Percentiles rank a stretch among this genome's conserved stretches.
Evolutionary conservation across 2,888 invertebrate species (phyloP).

Genomic region (Erpobdella octoculata): DNA sequence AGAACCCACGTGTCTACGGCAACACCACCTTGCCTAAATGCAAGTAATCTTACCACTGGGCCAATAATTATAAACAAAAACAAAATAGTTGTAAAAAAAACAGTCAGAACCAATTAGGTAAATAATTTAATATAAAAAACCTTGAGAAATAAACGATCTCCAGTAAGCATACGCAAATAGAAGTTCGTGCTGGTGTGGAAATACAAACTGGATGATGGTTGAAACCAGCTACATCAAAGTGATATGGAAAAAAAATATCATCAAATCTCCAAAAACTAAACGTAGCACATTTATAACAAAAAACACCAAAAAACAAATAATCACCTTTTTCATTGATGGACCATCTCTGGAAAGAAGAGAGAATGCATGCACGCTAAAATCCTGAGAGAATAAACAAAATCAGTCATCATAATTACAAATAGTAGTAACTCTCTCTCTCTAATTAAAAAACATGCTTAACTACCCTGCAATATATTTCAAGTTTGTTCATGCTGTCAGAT

Average conservation of each 20-base stretch:
- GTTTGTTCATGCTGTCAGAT: slow-evolving; percentile 64
- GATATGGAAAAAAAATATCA: neutral
- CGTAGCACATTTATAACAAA: neutral
- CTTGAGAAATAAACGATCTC: slow-evolving; percentile 5
- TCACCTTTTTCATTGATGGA: slow-evolving; percentile 63
- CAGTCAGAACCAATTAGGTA: neutral
- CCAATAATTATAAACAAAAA: neutral
- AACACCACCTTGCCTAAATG: no score
- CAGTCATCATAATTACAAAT: slow-evolving; percentile 21
- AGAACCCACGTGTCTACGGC: no score
- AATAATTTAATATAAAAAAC: neutral
- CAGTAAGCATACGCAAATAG: slow-evolving; percentile 62
- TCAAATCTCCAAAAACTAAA: neutral
- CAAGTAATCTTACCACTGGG: neutral
- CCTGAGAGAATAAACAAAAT: slow-evolving; percentile 56
- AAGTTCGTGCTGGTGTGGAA: slow-evolving; percentile 73
- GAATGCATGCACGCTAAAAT: slow-evolving; percentile 77
- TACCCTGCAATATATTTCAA: slow-evolving; percentile 75
- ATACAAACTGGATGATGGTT: slow-evolving; percentile 76
- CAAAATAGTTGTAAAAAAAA: neutral
- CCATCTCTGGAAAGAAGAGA: slow-evolving; percentile 75
- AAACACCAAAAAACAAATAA: neutral
- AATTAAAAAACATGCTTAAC: slow-evolving; percentile 30
- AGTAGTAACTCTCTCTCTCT: neutral
- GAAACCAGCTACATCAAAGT: slow-evolving; percentile 56